phyloP scores from a whole-genome alignment of 2,888 invertebrate species.

The Dioctria linearis region DNA sequence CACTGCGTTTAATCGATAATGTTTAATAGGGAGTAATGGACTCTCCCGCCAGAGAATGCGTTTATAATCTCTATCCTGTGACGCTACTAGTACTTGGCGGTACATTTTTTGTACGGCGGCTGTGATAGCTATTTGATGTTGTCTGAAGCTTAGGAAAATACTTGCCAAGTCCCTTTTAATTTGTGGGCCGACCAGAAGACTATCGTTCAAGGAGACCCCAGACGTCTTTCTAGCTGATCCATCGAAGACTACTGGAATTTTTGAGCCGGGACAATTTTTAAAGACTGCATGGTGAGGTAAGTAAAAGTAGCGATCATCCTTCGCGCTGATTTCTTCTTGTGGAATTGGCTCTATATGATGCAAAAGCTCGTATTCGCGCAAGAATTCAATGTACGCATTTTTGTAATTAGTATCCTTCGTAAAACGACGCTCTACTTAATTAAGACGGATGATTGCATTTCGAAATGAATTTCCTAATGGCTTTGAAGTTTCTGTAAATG shows the following conservation, averaged over 20 bases:
- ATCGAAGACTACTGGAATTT: conserved; percentile 25
- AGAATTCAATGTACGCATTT: conserved; percentile 54
- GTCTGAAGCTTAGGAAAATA: background rate
- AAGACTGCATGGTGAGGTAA: conserved; percentile 40
- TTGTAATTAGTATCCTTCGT: conserved; percentile 37
- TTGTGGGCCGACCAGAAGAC: background rate
- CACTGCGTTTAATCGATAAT: background rate
- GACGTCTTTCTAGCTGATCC: background rate
- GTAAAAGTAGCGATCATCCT: background rate
- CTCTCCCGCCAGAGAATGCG: background rate
- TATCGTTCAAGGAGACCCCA: conserved; percentile 30
- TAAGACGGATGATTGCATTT: background rate
- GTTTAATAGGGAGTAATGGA: background rate
- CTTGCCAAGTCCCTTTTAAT: conserved; percentile 4
- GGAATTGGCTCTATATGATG: conserved; percentile 59
- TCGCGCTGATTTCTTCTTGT: background rate
- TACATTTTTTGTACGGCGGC: background rate
- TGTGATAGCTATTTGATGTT: background rate
- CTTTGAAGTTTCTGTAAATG: too few species aligned
- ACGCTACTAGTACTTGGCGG: too few species aligned
- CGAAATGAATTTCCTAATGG: conserved; percentile 1
- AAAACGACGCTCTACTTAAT: conserved; percentile 28
- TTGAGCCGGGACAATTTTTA: conserved; percentile 22
- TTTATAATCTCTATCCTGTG: background rate
- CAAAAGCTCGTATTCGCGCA: conserved; percentile 59